Conservation (phyloP, 2,113 vertebrate species). For the Geococcyx californianus region DNA sequence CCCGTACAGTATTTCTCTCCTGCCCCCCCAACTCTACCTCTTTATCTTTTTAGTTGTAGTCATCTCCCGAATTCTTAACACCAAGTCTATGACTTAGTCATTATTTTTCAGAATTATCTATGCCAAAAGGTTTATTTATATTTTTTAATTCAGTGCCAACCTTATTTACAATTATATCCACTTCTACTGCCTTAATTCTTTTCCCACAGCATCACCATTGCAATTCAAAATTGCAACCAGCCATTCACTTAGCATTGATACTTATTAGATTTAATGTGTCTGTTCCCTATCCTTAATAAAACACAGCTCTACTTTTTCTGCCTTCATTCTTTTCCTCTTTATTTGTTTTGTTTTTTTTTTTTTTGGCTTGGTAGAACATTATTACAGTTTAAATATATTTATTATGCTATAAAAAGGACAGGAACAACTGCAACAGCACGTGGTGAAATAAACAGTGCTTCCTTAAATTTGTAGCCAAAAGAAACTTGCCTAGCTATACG, state of each 20-base stretch:
- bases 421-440: not conserved
- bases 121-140: not conserved
- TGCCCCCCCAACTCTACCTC: not conserved
- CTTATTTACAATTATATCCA: not conserved
- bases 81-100: not conserved
- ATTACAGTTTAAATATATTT: not conserved
- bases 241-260: not conserved
- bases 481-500: not conserved
- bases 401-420: not conserved
- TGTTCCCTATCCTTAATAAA: not conserved
- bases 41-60: not conserved
- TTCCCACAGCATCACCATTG: not conserved
- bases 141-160: not conserved
- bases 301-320: not conserved
- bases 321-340: not conserved
- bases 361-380: not conserved
- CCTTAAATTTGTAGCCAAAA: not conserved
- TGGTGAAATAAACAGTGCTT: not conserved
- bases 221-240: not conserved
- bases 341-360: not conserved
- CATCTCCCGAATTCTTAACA: not conserved
- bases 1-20: not conserved
- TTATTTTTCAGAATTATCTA: not conserved
- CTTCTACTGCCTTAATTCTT: not conserved
- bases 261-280: not conserved